A percentile compares a stretch with the other conserved stretches of the same genome.
phyloP scores from a whole-genome alignment of 2,797 vertebrate species.

The Channallabes apus region DNA sequence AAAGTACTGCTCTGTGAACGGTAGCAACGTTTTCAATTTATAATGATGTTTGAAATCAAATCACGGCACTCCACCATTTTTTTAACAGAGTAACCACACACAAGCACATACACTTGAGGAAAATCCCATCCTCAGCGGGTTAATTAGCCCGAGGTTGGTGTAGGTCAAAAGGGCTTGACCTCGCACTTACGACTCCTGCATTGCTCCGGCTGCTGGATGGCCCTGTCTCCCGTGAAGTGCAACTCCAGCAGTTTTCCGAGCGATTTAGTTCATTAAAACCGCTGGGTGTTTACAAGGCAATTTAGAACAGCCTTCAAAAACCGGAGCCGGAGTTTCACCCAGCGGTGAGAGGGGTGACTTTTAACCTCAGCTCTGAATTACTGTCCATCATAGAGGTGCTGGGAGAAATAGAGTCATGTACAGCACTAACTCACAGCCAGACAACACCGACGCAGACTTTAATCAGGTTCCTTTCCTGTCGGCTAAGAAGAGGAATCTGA shows the following conservation, averaged over 20 bases:
- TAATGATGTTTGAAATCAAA: background rate
- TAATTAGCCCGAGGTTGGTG: slow-evolving; percentile 44
- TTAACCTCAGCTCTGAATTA: slow-evolving; percentile 27
- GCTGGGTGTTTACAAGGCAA: slow-evolving; percentile 52
- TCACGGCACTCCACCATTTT: background rate
- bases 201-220: slow-evolving; percentile 50
- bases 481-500: background rate
- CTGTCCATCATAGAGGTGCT: slow-evolving; percentile 27
- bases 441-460: background rate
- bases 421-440: background rate
- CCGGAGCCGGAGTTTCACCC: slow-evolving; percentile 16
- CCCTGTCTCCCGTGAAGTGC: slow-evolving; percentile 40
- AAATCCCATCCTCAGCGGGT: slow-evolving; percentile 41
- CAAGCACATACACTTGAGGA: slow-evolving; percentile 28
- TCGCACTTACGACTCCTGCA: slow-evolving; percentile 40
- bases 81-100: slow-evolving; percentile 33
- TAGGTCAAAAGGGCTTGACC: slow-evolving; percentile 46
- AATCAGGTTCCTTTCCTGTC: background rate
- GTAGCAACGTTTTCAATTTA: background rate
- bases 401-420: slow-evolving; percentile 13
- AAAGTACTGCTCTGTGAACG: background rate
- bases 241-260: slow-evolving; percentile 46
- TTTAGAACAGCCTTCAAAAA: slow-evolving; percentile 47
- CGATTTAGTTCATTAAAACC: slow-evolving; percentile 47
- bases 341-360: slow-evolving; percentile 30